Base-by-base conservation (phyloP, 2,888 invertebrate genomes). In the Drosophila antonietae region DNA sequence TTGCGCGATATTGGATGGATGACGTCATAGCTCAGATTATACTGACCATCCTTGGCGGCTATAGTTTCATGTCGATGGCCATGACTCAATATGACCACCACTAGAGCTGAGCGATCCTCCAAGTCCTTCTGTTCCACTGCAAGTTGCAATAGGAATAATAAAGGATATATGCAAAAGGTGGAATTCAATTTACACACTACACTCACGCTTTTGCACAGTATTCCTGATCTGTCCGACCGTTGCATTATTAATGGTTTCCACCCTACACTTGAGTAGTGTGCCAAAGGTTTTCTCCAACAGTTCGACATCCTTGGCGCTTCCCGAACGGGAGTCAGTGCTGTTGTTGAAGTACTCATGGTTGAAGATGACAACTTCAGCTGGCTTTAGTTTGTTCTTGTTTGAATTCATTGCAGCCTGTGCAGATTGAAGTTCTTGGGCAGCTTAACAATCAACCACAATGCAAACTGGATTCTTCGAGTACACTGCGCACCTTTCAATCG, bases 11-110 rank as follows among this genome's bases (percentile, higher is more conserved):
- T 81, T 1, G 92, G 93, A 81, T 90, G 90, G 0, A 93, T 57
- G 1, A 93, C 72, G 33, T 86, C 85, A 60, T 92, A 90, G 51
- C 92, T 91, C 56, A 93, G 75, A 2, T 89, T 90, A 67, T 92
- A 93, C 5, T 78, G 78, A 0, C 81, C 86, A 75, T 93, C 92
- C 69, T 80, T 90, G 37, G 93, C 92, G 35, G 86, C 83, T 39
- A 93, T 70, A 37, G 69, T 79, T 31, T 91, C 92, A 55, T 90
- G 70, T 6, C 91, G 83, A 3, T 81, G 76, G 10, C 93, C 93
- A 89, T 93, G 93, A 15, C 90, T 91, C 44, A 93, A 68, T 52
- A 93, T 81, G 3, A 91, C 91, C 28, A 93, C 67, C 0, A 92
- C 86, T 53, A 93, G 66, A 15, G 91, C 92, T 3, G 92, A 90